A percentile compares a stretch with the other conserved stretches of the same genome.
phyloP scores from a whole-genome alignment of 2,888 invertebrate species.

The Colletes collaris region DNA sequence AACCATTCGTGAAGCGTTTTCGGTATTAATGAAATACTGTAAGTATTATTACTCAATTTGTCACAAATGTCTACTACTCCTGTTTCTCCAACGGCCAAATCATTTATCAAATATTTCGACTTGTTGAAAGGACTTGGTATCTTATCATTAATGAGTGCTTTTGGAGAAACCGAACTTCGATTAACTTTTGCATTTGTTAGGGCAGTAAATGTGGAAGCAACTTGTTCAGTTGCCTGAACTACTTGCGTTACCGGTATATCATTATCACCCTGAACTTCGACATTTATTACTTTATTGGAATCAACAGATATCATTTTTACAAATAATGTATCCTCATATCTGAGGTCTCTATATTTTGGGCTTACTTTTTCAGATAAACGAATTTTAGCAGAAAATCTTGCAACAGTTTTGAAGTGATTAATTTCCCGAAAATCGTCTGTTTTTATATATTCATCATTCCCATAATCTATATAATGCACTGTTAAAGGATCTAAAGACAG shows the following conservation, averaged over 20 bases:
- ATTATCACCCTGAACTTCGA: constrained; percentile 50
- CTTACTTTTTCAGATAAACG: constrained; percentile 45
- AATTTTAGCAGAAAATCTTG: constrained; percentile 56
- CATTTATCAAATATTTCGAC: constrained; percentile 38
- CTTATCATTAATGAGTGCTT: background rate
- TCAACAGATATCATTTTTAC: constrained; percentile 60
- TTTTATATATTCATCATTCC: constrained; percentile 61
- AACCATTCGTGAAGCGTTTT: too few species aligned
- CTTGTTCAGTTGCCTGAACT: background rate
- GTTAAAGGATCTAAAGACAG: constrained; percentile 62
- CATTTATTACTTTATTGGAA: constrained; percentile 40
- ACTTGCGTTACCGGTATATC: background rate
- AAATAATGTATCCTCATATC: constrained; percentile 44
- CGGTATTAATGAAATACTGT: constrained; percentile 56
- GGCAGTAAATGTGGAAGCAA: too few species aligned
- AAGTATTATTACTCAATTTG: constrained; percentile 55
- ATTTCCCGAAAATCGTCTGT: constrained; percentile 63
- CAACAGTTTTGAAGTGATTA: constrained; percentile 40
- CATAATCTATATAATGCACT: constrained; percentile 72
- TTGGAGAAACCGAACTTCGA: background rate
- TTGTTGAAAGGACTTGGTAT: background rate
- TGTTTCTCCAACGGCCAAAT: background rate
- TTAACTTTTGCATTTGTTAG: background rate
- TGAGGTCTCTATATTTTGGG: constrained; percentile 36
- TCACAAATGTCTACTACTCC: constrained; percentile 31